These are phyloP conservation scores for Periophthalmodon schlosseri DNA, from an alignment of 2,113 vertebrate genomes.

Conservation along the genomic window DNA sequence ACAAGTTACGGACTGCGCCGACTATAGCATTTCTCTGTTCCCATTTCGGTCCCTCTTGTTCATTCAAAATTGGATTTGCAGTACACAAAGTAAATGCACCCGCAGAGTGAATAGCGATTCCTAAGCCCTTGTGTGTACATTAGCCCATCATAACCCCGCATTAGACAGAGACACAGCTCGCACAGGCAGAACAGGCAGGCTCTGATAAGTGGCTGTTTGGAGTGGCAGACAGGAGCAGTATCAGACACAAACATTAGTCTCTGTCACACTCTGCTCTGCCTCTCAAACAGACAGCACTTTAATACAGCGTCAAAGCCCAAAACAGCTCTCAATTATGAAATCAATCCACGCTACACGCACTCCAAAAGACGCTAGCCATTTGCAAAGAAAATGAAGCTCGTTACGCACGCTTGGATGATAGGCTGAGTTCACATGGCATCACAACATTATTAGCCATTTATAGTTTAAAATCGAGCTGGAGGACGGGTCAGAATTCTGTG, in stretches of 20 bases:
- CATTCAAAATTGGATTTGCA: not conserved
- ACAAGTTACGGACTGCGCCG: too few relatives aligned
- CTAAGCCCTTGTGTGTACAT: constrained; percentile 52
- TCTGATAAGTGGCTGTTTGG: constrained; percentile 51
- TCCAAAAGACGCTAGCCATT: constrained; percentile 43
- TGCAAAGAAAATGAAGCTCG: constrained; percentile 49
- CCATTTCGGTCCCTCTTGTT: not conserved
- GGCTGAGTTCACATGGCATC: not conserved
- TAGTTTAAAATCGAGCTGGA: too few relatives aligned
- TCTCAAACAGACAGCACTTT: constrained; percentile 54
- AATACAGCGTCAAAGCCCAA: constrained; percentile 65
- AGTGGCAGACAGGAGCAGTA: constrained; percentile 54
- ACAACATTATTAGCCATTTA: too few relatives aligned
- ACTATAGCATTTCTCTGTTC: not conserved
- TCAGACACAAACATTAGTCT: constrained; percentile 67
- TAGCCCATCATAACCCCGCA: constrained; percentile 47
- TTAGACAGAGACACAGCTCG: constrained; percentile 51
- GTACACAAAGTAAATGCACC: not conserved
- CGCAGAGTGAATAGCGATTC: constrained; percentile 12
- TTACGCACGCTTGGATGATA: constrained; percentile 28
- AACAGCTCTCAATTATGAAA: constrained; percentile 50
- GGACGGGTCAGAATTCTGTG: not conserved
- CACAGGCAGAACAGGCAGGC: constrained; percentile 42
- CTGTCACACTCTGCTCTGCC: constrained; percentile 57
- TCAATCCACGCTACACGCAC: constrained; percentile 27